Evolutionary conservation across 2,113 vertebrate genomes (phyloP), one percentile per base, ranked within the genome.

Genomic region (Monopterus albus): DNA sequence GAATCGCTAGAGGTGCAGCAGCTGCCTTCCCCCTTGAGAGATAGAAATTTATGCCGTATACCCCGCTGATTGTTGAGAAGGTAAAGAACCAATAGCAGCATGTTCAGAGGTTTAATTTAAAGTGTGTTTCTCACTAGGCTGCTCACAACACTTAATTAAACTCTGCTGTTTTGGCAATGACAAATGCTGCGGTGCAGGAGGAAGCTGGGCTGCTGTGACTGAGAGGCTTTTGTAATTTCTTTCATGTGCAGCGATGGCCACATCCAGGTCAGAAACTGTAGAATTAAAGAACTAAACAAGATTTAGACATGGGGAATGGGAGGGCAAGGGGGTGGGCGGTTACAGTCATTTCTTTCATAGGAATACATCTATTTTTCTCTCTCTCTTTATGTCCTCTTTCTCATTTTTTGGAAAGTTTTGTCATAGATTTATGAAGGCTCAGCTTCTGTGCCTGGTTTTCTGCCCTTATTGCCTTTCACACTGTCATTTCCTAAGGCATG

Each of bases 101-200:
- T 94, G 95, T 92, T 92, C 96, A 87, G 95, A 94, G 96, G 93
- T 98, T 98, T 97, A 95, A 98, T 97, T 97, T 96, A 96, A 96
- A 98, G 95, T 94, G 96, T 95, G 96, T 95, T 98, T 98, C 96
- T 98, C 97, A 98, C 96, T 94, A 98, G 96, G 96, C 96, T 98
- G 97, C 97, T 95, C 97, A 97, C 96, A 96, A 95, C 97, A 97
- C 97, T 99, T 97, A 98, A 98, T 99, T 98, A 99, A 99, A 98
- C 96, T 94, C 96, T 92, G 96, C 96, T 95, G 96, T 97, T 95
- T 95, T 98, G 97, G 97, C 97, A 99, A 96, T 98, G 97, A 99
- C 97, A 99, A 98, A 99, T 98, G 97, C 96, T 88, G 92, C 56
- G 58, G 94, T 86, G 96, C 94, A 91, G 83, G 91, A 94, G 95